Percentiles rank a stretch among this genome's conserved stretches.
Conservation (phyloP, 2,113 vertebrate genomes). For the Labeo rohita region DNA sequence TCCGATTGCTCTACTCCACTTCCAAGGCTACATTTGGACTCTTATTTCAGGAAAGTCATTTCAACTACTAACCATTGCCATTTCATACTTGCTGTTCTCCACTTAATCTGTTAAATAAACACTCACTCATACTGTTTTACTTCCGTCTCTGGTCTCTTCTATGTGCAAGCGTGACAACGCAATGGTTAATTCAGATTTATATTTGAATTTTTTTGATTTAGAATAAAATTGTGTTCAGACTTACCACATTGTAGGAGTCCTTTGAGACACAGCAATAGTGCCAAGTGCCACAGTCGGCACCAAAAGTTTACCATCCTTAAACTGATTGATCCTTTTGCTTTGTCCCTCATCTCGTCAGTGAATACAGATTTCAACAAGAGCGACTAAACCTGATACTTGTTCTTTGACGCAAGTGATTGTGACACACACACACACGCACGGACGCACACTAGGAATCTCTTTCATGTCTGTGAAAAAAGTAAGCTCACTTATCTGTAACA, state of each 20-base stretch:
- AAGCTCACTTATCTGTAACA: no score
- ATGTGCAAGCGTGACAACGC: no score
- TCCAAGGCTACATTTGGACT: no score
- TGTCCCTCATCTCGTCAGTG: not conserved
- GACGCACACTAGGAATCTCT: no score
- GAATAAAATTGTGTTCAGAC: not conserved
- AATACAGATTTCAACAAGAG: not conserved
- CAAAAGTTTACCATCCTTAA: constrained; percentile 17
- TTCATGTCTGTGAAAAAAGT: no score
- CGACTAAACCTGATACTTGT: not conserved
- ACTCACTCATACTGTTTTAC: no score
- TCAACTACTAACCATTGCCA: no score
- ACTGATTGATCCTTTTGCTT: not conserved
- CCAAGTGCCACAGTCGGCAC: not conserved
- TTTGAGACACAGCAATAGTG: constrained; percentile 25
- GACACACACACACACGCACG: not conserved
- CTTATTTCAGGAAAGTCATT: no score
- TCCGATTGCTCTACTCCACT: no score
- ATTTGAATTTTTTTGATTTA: not conserved
- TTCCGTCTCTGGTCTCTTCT: no score
- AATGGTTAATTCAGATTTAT: not conserved
- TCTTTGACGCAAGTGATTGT: not conserved
- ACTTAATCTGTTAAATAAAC: no score
- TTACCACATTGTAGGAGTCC: constrained; percentile 46
- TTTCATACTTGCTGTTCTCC: no score